Evolutionary conservation across 2,113 vertebrate species (phyloP), one percentile per base, ranked within the genome.

Genomic region (Zosterops japonicus): DNA sequence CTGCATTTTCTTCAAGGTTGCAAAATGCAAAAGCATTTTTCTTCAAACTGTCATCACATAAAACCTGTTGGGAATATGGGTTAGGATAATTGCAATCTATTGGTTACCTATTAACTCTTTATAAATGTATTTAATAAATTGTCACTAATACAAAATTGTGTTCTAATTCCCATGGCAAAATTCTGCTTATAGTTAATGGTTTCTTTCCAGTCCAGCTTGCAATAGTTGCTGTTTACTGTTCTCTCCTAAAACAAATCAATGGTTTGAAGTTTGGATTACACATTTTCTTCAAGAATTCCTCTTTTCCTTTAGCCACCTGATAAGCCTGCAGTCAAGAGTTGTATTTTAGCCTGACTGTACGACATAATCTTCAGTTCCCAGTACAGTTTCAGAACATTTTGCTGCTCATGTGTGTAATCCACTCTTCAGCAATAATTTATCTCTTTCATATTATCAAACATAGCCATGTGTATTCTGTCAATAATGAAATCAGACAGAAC

Each of bases 331-430:
- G 29, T 74, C 21, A 91, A 50, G 21, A 53, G 9, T 44, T 59
- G 3, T 35, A n/a, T 60, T 49, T 91, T 47, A 57, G 7, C 27
- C 31, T 64, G 22, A 57, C 27, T 64, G 2, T 1, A 3, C 2
- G 6, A 5, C 4, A 3, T 17, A 18, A 59, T 61, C 74, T 79
- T 79, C 67, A 72, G 27, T 68, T 84, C 49, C 44, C 29, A 64
- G 9, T 41, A 27, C 4, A 55, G 27, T 47, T 95, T 87, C 44
- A 75, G 41, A 71, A 44, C 8, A 35, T 63, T 89, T 89, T 83
- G 15, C 28, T 65, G 24, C 25, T 79, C 1, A 0, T 76, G 24
- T 53, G 13, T 1, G 2, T 56, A 57, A 87, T 57, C 23, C 46
- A 33, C 3, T 29, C 27, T 64, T 77, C 74, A 70, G 35, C 39